phyloP scores from a whole-genome alignment of 2,888 invertebrate genomes.

The Trissoscelio sp. region DNA sequence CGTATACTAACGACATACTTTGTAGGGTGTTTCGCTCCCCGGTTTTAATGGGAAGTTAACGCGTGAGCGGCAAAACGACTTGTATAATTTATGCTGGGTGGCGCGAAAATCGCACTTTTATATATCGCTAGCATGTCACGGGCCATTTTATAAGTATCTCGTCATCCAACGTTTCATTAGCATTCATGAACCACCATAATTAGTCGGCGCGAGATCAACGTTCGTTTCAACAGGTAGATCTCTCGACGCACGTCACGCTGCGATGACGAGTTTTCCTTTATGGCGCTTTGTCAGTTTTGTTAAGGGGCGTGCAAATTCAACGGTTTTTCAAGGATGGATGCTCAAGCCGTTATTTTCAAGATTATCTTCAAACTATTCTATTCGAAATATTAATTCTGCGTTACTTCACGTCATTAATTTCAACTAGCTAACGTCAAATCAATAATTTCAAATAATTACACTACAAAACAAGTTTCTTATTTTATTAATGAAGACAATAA shows the following conservation, averaged over 20 bases:
- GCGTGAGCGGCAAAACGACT: constrained; percentile 41
- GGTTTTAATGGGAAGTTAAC: constrained; percentile 58
- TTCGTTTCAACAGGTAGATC: constrained; percentile 63
- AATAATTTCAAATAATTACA: too few relatives aligned
- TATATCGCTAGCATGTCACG: constrained; percentile 31
- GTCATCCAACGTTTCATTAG: constrained; percentile 58
- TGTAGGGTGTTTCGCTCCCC: constrained; percentile 28
- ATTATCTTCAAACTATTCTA: too few relatives aligned
- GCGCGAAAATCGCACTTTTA: constrained; percentile 52
- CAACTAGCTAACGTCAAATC: too few relatives aligned
- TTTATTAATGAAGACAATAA: too few relatives aligned
- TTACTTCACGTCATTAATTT: too few relatives aligned
- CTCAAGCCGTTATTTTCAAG: too few relatives aligned
- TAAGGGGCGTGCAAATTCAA: neutral
- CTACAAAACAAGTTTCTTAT: too few relatives aligned
- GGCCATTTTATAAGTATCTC: constrained; percentile 41
- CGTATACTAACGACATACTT: constrained; percentile 49
- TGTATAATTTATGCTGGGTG: constrained; percentile 46
- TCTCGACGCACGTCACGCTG: constrained; percentile 42
- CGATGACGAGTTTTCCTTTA: constrained; percentile 36
- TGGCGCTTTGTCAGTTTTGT: constrained; percentile 6
- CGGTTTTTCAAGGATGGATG: constrained; percentile 10
- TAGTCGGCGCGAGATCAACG: constrained; percentile 50
- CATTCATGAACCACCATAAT: constrained; percentile 58
- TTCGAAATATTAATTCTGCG: too few relatives aligned